A percentile compares a stretch with the other conserved stretches of the same genome.
phyloP scores from a whole-genome alignment of 2,113 vertebrate genomes.

The Macrotus californicus region DNA sequence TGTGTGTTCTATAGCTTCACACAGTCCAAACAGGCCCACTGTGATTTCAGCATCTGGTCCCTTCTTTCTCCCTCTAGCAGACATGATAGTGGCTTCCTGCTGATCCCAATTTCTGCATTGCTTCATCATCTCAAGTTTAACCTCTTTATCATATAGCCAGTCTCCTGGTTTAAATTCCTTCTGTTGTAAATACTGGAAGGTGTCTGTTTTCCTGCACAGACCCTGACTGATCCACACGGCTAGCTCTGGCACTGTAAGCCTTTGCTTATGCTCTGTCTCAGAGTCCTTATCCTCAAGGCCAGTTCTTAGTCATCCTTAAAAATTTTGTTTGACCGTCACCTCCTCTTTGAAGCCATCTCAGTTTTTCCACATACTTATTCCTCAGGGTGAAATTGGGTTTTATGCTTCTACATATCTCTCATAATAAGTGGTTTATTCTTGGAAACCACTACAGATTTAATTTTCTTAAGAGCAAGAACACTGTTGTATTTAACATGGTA shows the following conservation, averaged over 20 bases:
- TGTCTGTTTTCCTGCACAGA: background rate
- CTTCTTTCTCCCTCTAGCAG: background rate
- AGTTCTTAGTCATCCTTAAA: background rate
- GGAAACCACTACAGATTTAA: background rate
- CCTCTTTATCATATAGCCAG: background rate
- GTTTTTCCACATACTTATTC: background rate
- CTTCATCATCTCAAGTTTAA: background rate
- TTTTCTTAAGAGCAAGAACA: background rate
- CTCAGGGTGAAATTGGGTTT: background rate
- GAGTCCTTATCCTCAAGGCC: background rate
- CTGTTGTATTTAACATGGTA: background rate
- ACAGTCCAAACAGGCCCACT: background rate
- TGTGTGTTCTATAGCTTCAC: background rate
- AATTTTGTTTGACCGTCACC: too few relatives aligned
- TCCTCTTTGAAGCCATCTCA: background rate
- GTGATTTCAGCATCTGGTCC: background rate
- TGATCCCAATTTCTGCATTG: background rate
- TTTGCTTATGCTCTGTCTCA: background rate
- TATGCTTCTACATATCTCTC: background rate
- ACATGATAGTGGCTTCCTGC: background rate
- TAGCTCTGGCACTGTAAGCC: background rate
- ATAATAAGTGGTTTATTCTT: background rate
- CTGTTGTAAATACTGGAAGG: background rate
- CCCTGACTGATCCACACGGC: background rate
- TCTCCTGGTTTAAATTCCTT: background rate